Evolutionary conservation across 2,797 vertebrate genomes (phyloP).

Genomic region (Notoglanidium macrostoma): DNA sequence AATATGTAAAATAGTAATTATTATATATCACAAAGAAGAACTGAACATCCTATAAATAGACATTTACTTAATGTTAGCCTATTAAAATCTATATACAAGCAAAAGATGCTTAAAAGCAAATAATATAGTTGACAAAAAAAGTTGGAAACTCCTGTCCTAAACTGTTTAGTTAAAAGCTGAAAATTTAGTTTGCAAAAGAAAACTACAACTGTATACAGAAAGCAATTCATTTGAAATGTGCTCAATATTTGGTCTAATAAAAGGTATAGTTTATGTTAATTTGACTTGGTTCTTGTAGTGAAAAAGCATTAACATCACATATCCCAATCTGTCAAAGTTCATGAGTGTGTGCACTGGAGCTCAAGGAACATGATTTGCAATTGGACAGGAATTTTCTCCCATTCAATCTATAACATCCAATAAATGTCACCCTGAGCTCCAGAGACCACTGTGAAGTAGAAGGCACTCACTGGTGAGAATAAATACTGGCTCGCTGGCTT

Average conservation of each 20-base stretch:
- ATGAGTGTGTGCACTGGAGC: neutral
- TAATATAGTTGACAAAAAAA: neutral
- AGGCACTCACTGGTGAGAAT: conserved; percentile 85
- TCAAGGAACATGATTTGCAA: conserved; percentile 1
- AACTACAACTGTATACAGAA: neutral
- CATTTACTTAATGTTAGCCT: neutral
- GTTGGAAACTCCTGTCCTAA: neutral
- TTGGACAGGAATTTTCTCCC: neutral
- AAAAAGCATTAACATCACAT: conserved; percentile 9
- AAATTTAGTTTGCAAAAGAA: neutral
- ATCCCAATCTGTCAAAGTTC: neutral
- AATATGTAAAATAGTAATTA: neutral
- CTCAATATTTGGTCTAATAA: neutral
- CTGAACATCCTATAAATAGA: neutral
- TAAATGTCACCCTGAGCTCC: neutral
- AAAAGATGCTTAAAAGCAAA: neutral
- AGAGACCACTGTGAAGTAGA: neutral
- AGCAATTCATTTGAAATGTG: neutral
- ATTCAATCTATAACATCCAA: neutral
- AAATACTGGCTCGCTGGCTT: conserved; percentile 79
- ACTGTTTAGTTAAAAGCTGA: neutral
- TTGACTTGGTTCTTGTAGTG: neutral
- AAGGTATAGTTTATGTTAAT: neutral
- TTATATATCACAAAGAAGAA: neutral
- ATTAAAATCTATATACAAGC: neutral